phyloP scores from a whole-genome alignment of 2,113 vertebrate genomes.

The Hystrix cristata region DNA sequence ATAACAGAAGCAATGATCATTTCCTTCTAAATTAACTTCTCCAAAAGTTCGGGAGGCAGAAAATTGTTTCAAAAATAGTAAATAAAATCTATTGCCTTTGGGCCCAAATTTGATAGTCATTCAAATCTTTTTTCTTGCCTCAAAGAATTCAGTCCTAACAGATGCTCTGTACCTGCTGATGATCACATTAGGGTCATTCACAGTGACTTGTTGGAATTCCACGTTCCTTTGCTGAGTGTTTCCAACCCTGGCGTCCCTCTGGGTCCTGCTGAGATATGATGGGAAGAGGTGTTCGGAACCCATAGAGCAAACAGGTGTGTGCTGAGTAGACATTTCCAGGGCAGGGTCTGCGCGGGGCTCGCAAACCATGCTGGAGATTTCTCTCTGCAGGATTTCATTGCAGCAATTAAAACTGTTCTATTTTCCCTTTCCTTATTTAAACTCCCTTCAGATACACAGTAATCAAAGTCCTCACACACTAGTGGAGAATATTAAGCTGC shows the following conservation, averaged over 20 bases:
- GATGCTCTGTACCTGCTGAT: too few species aligned
- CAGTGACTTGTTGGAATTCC: not conserved
- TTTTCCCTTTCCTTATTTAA: not conserved
- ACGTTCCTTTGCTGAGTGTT: not conserved
- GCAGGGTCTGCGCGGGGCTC: not conserved
- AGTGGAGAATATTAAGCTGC: not conserved
- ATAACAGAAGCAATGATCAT: not conserved
- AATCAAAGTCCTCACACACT: too few species aligned
- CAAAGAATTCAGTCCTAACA: not conserved
- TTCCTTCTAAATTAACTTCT: not conserved
- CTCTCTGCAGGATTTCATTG: not conserved
- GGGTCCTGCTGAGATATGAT: not conserved
- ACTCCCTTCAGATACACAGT: not conserved
- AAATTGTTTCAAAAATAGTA: not conserved
- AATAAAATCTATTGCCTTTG: not conserved
- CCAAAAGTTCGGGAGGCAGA: not conserved
- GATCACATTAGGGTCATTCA: not conserved
- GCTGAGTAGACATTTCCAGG: not conserved
- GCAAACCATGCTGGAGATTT: not conserved
- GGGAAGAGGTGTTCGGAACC: not conserved
- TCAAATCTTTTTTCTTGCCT: not conserved
- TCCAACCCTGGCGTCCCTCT: not conserved
- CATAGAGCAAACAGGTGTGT: accelerated
- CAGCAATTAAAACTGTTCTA: accelerated
- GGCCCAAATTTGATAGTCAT: not conserved